Conservation (phyloP, 1,140 invertebrate species). For the Acromyrmex echinatior region DNA sequence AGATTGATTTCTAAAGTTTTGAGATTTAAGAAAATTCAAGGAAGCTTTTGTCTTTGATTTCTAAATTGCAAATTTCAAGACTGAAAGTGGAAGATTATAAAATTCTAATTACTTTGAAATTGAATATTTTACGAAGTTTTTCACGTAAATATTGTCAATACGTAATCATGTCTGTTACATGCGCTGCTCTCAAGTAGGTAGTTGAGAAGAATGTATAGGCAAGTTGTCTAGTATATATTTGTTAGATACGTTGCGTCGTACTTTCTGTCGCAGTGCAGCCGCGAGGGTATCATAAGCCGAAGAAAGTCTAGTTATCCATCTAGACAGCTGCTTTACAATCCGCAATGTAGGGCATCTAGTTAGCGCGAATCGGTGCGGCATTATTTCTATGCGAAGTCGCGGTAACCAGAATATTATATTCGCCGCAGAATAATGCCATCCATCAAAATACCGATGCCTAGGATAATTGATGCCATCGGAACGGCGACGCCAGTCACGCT, state of each 20-base stretch:
- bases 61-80: background rate
- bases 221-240: slow-evolving; percentile 5
- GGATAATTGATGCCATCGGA: slow-evolving; percentile 79
- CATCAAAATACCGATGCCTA: slow-evolving; percentile 79
- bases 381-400: slow-evolving; percentile 71
- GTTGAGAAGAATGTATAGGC: slow-evolving; percentile 21
- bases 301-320: slow-evolving; percentile 55
- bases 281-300: slow-evolving; percentile 23
- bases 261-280: slow-evolving; percentile 38
- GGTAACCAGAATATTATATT: slow-evolving; percentile 75
- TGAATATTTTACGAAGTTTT: background rate
- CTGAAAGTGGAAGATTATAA: background rate
- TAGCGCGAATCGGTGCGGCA: slow-evolving; percentile 63
- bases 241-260: background rate
- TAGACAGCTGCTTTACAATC: slow-evolving; percentile 53
- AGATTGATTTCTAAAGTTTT: background rate
- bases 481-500: slow-evolving; percentile 76
- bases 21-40: background rate
- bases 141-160: background rate
- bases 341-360: slow-evolving; percentile 53
- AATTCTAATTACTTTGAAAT: background rate
- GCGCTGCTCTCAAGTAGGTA: background rate
- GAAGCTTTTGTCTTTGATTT: background rate
- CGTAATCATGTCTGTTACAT: background rate
- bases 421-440: slow-evolving; percentile 76